phyloP scores from a whole-genome alignment of 2,797 vertebrate species.

The Malurus leucopterus region DNA sequence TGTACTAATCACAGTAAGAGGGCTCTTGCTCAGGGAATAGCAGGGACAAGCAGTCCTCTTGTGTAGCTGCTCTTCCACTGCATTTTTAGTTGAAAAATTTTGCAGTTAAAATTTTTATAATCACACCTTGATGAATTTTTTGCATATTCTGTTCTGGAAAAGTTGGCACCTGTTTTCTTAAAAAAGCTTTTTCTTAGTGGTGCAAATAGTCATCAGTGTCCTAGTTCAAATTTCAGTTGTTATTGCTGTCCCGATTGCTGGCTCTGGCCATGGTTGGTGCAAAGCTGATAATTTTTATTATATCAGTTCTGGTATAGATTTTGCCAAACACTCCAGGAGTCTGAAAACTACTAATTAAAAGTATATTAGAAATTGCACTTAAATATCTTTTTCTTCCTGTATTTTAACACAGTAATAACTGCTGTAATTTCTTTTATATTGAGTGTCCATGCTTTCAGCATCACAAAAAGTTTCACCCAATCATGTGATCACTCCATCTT shows the following conservation, averaged over 20 bases:
- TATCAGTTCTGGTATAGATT: background rate
- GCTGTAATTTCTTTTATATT: background rate
- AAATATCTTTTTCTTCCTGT: background rate
- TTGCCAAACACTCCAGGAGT: background rate
- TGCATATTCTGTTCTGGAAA: background rate
- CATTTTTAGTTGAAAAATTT: background rate
- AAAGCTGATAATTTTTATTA: background rate
- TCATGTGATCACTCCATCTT: background rate
- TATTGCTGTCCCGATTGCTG: background rate
- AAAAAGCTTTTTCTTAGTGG: background rate
- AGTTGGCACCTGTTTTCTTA: background rate
- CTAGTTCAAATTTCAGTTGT: background rate
- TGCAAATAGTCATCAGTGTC: background rate
- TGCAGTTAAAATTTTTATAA: background rate
- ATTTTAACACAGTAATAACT: background rate
- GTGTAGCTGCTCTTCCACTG: conserved; percentile 48
- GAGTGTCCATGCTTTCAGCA: background rate
- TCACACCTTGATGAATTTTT: background rate
- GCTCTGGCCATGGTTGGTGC: background rate
- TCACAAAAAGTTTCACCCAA: background rate
- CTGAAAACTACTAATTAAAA: background rate
- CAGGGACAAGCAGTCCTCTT: conserved; percentile 37
- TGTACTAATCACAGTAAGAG: conserved; percentile 72
- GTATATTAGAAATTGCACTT: background rate
- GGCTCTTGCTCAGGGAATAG: conserved; percentile 56